Percentiles rank a stretch among this genome's conserved stretches.
phyloP scores from a whole-genome alignment of 2,888 invertebrate genomes.

The Sinodicranocentrus sp. region DNA sequence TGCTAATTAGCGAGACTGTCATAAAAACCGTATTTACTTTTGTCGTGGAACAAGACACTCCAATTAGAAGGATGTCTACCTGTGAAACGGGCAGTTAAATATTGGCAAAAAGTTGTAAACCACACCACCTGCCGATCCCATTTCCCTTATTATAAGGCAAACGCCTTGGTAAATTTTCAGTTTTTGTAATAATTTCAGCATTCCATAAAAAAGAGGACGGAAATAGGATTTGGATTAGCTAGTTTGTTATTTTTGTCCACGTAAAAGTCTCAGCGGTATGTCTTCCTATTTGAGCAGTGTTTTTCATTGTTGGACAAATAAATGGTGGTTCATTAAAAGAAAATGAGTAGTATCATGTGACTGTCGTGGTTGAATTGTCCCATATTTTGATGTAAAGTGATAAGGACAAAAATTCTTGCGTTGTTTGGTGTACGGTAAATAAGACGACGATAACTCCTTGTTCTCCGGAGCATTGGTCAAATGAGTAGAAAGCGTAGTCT shows the following conservation, averaged over 20 bases:
- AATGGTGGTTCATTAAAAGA: neutral
- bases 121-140: conserved; percentile 27
- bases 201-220: conserved; percentile 3
- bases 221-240: neutral
- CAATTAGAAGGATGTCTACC: too few species aligned
- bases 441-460: too few species aligned
- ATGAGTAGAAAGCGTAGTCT: neutral
- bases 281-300: neutral
- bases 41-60: too few species aligned
- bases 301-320: neutral
- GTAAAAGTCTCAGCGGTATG: conserved; percentile 20
- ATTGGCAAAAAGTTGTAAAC: too few species aligned
- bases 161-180: neutral
- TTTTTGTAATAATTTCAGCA: neutral
- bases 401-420: too few species aligned
- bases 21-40: too few species aligned
- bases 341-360: too few species aligned
- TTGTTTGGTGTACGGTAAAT: too few species aligned
- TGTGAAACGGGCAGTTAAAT: too few species aligned
- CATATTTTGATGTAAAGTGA: too few species aligned
- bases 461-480: too few species aligned
- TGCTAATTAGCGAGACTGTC: too few species aligned
- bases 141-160: conserved; percentile 13
- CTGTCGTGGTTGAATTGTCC: neutral
- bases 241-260: neutral